These are phyloP conservation scores for Trichomycterus rosablanca DNA, from an alignment of 2,113 vertebrate genomes.

Conservation along the genomic window DNA sequence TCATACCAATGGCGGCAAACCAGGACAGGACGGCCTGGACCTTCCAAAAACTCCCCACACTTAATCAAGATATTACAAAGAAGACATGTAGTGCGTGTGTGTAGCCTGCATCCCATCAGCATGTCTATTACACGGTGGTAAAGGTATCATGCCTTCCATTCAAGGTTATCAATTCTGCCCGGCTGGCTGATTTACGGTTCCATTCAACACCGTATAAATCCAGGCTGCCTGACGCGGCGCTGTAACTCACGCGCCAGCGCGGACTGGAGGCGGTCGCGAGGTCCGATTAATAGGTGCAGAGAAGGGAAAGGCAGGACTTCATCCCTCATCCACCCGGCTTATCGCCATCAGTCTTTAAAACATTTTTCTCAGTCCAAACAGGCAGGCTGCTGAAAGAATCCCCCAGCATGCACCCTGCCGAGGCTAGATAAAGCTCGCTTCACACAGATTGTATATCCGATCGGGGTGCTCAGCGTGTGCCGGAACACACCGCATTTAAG, in stretches of 20 bases:
- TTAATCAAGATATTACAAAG: slow-evolving; percentile 2
- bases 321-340: slow-evolving; percentile 33
- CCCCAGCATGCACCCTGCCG: slow-evolving; percentile 19
- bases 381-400: slow-evolving; percentile 21
- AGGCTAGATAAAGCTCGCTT: slow-evolving; percentile 32
- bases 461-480: not conserved
- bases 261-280: slow-evolving; percentile 13
- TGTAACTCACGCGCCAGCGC: slow-evolving; percentile 43
- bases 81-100: not conserved
- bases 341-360: slow-evolving; percentile 42
- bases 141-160: slow-evolving; percentile 46
- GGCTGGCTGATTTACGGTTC: slow-evolving; percentile 43
- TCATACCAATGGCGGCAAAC: not conserved
- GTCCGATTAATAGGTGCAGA: slow-evolving; percentile 42
- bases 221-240: not conserved
- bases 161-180: slow-evolving; percentile 52
- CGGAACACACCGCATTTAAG: slow-evolving; percentile 15
- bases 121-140: slow-evolving; percentile 45
- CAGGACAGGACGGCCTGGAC: not conserved
- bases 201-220: slow-evolving; percentile 48
- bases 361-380: slow-evolving; percentile 36
- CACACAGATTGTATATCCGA: not conserved
- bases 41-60: not conserved
- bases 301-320: slow-evolving; percentile 27
- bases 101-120: slow-evolving; percentile 27